Evolutionary conservation across 2,888 invertebrate species (phyloP), one percentile per base, ranked within the genome.

Genomic region (Drosophila nr. perissopoda): DNA sequence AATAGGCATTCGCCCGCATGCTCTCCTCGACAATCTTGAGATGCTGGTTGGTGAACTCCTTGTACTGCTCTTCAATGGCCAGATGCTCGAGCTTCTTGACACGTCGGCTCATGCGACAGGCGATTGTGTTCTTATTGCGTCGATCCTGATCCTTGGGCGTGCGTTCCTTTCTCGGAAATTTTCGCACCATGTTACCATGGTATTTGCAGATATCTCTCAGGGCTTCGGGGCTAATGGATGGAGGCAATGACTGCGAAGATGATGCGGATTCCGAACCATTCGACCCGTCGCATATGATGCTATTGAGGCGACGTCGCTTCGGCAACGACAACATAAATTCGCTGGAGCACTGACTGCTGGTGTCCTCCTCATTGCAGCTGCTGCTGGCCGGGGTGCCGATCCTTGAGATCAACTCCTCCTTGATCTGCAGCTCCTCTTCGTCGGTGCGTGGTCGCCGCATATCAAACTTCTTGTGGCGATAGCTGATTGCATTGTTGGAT

Each of bases 101-200:
- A 1, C 92, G 87, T 4, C 92, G 83, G 42, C 92, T 92, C 80
- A 90, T 88, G 27, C 92, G 91, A 56, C 92, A 92, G 52, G 92
- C 92, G 34, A 91, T 82, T 0, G 92, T 92, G 66, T 92, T 92
- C 53, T 92, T 92, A 62, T 92, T 83, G 4, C 92, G 91, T 1
- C 92, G 82, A 59, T 92, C 92, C 69, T 92, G 92, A 57, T 92
- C 92, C 67, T 91, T 92, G 29, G 89, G 80, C 3, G 89, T 76
- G 8, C 92, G 91, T 59, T 92, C 90, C 34, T 89, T 91, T 49
- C 92, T 92, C 0, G 92, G 92, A 58, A 92, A 92, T 11, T 88
- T 83, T 0, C 92, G 74, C 2, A 92, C 92, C 92, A 92, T 92
- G 25, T 92, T 92, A 3, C 83, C 87, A 40, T 91, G 92, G 66